Percentiles rank a stretch among this genome's conserved stretches.
Evolutionary conservation across 2,797 vertebrate genomes (phyloP).

Genomic region (Menidia menidia): DNA sequence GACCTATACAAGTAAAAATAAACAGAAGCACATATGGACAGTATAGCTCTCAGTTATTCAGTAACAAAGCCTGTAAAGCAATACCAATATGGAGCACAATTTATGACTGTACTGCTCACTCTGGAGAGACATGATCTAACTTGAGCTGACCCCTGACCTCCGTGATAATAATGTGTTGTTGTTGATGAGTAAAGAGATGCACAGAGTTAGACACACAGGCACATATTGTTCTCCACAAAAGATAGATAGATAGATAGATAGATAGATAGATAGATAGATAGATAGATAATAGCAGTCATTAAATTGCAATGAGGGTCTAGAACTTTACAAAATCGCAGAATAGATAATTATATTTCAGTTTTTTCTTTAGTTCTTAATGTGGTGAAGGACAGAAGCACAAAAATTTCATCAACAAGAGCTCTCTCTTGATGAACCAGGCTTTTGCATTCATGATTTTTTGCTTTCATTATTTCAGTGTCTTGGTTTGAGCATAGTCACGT

Average conservation of each 20-base stretch:
- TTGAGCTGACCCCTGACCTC: conserved; percentile 49
- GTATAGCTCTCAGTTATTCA: conserved; percentile 59
- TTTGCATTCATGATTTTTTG: conserved; percentile 35
- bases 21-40: not conserved
- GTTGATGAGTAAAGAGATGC: conserved; percentile 55
- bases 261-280: conserved; percentile 7
- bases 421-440: conserved; percentile 35
- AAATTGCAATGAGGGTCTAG: conserved; percentile 28
- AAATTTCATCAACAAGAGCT: conserved; percentile 41
- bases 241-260: not conserved
- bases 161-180: conserved; percentile 55
- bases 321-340: conserved; percentile 20
- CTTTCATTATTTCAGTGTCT: conserved; percentile 42
- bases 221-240: not conserved
- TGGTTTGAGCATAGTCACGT: conserved; percentile 60
- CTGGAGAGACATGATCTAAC: conserved; percentile 32
- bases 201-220: conserved; percentile 32
- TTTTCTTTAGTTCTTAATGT: conserved; percentile 44
- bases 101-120: conserved; percentile 48
- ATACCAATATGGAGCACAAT: conserved; percentile 23
- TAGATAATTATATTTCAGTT: conserved; percentile 24
- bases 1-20: not conserved
- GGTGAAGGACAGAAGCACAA: conserved; percentile 16
- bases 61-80: conserved; percentile 51
- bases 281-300: conserved; percentile 51